Evolutionary conservation across 2,797 vertebrate genomes (phyloP).

Genomic region (Discoglossus pictus): DNA sequence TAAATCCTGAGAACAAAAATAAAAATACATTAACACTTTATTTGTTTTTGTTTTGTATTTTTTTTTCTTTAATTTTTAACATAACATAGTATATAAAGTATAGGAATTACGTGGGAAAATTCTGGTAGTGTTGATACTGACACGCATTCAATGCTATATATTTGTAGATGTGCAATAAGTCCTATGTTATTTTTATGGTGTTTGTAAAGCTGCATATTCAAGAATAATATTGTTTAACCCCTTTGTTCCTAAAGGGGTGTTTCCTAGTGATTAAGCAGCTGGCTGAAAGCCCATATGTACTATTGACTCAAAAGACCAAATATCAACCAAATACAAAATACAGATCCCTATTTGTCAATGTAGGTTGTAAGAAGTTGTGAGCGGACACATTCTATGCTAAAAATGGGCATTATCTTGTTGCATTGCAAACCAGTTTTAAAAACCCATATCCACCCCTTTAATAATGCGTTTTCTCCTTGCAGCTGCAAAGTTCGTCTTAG

Average conservation of each 20-base stretch:
- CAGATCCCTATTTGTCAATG: not conserved
- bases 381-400: not conserved
- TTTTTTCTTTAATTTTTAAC: slow-evolving; percentile 3
- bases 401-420: not conserved
- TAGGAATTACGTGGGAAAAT: not conserved
- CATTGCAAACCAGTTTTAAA: not conserved
- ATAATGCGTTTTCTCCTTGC: not conserved
- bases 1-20: no score
- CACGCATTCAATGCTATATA: slow-evolving; percentile 8
- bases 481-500: not conserved
- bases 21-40: no score
- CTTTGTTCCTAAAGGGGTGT: not conserved
- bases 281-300: not conserved
- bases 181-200: not conserved
- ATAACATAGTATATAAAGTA: slow-evolving; percentile 16
- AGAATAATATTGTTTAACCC: not conserved
- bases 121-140: not conserved
- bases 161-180: not conserved
- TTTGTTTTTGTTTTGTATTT: no score
- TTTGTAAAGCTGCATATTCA: not conserved
- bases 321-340: slow-evolving; percentile 4
- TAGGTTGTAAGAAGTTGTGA: not conserved
- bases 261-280: not conserved
- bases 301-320: not conserved
- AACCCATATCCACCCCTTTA: not conserved